phyloP scores from a whole-genome alignment of 1,140 invertebrate genomes.

The Phocides pigmalion region DNA sequence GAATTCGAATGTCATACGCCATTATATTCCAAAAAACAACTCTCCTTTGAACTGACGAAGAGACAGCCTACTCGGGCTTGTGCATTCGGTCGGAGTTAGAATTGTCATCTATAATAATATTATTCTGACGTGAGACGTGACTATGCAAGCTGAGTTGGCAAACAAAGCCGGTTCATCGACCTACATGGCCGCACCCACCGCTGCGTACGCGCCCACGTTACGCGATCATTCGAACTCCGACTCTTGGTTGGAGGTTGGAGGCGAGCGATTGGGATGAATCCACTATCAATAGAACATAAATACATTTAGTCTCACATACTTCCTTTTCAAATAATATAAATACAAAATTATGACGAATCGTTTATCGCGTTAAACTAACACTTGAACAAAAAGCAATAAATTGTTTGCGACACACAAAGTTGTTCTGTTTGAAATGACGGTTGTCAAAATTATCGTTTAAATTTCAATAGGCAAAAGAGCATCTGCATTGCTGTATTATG shows the following conservation, averaged over 20 bases:
- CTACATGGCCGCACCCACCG: slow-evolving; percentile 70
- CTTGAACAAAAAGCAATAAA: slow-evolving; percentile 6
- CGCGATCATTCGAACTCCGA: slow-evolving; percentile 49
- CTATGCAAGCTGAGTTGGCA: slow-evolving; percentile 76
- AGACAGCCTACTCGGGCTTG: background rate
- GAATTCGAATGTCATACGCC: slow-evolving; percentile 38
- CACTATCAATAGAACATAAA: slow-evolving; percentile 8
- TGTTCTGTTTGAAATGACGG: slow-evolving; percentile 12
- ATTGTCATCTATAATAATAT: slow-evolving; percentile 68
- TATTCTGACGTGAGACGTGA: slow-evolving; percentile 59
- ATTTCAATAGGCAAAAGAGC: background rate
- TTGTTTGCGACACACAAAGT: background rate
- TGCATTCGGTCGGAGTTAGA: slow-evolving; percentile 29
- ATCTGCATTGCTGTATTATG: background rate
- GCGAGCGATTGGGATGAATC: slow-evolving; percentile 13
- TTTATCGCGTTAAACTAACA: slow-evolving; percentile 3
- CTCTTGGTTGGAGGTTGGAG: slow-evolving; percentile 24
- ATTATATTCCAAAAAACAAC: slow-evolving; percentile 26
- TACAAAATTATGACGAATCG: slow-evolving; percentile 1
- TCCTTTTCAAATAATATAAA: background rate
- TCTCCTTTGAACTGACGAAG: slow-evolving; percentile 10
- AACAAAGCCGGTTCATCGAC: slow-evolving; percentile 81
- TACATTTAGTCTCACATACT: slow-evolving; percentile 4
- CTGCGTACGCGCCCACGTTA: slow-evolving; percentile 74
- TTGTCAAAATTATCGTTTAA: slow-evolving; percentile 7